These are phyloP conservation scores for Peromyscus aztecus DNA, from an alignment of 2,797 vertebrate genomes.

Conservation along the genomic window DNA sequence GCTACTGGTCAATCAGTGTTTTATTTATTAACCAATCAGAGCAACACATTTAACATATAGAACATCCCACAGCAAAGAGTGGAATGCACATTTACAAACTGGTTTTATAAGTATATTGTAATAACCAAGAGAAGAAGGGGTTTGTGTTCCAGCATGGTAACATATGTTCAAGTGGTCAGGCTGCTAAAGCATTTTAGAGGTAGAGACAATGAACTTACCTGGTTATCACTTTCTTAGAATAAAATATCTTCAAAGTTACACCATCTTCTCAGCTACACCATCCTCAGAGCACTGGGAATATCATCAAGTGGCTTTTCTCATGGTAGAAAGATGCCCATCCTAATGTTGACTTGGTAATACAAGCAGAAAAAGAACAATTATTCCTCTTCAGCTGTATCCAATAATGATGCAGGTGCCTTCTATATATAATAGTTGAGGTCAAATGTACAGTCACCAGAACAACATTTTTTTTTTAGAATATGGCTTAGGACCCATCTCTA, in stretches of 20 bases:
- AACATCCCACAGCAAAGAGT: background rate
- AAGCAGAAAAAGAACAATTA: background rate
- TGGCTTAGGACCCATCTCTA: background rate
- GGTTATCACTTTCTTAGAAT: background rate
- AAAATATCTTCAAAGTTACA: background rate
- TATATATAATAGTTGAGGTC: background rate
- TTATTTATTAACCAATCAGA: too few relatives aligned
- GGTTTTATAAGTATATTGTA: background rate
- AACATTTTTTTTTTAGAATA: background rate
- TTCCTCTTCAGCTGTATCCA: background rate
- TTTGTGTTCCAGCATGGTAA: background rate
- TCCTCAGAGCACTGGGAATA: background rate
- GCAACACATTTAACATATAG: too few relatives aligned
- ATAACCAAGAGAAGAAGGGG: background rate
- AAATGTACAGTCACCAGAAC: background rate
- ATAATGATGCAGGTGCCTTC: background rate
- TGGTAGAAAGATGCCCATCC: background rate
- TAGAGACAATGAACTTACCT: background rate
- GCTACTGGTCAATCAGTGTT: too few relatives aligned
- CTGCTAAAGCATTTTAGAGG: background rate
- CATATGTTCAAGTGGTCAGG: background rate
- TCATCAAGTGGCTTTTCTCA: background rate
- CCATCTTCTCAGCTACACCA: background rate
- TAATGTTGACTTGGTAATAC: background rate
- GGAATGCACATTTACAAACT: background rate